phyloP scores from a whole-genome alignment of 2,888 invertebrate genomes.

The Rhamphomyia laevipes region DNA sequence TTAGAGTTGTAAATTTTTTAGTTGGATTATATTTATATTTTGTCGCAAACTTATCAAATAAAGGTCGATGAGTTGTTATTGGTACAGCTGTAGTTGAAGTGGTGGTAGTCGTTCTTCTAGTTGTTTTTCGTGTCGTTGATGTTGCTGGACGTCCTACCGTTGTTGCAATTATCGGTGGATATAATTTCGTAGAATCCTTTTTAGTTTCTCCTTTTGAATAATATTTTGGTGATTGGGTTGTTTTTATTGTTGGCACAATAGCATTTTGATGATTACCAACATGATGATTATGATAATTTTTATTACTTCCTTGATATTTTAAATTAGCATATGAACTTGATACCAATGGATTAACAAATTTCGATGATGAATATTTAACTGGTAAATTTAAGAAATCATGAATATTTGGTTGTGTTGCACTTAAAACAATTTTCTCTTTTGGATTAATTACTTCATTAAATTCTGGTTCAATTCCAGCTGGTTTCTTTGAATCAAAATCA shows the following conservation, averaged over 20 bases:
- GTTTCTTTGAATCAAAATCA: constrained; percentile 46
- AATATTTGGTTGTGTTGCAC: constrained; percentile 49
- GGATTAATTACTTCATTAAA: constrained; percentile 35
- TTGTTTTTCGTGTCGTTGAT: constrained; percentile 6
- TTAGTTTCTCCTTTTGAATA: constrained; percentile 16
- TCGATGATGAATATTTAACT: constrained; percentile 53
- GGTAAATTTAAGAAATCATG: constrained; percentile 58
- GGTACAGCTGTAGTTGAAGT: constrained; percentile 23
- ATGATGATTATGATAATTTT: constrained; percentile 31
- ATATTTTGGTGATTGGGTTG: constrained; percentile 25
- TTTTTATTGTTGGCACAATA: constrained; percentile 21
- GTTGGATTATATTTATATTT: constrained; percentile 12
- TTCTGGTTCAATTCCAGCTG: constrained; percentile 35
- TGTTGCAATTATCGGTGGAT: constrained; percentile 18
- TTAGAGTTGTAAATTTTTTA: constrained; percentile 9
- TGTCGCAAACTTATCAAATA: too few species aligned
- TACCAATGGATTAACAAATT: constrained; percentile 56
- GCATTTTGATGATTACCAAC: constrained; percentile 33
- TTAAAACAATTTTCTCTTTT: constrained; percentile 47
- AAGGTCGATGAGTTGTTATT: constrained; percentile 11
- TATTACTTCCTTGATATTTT: constrained; percentile 53
- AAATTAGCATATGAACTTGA: constrained; percentile 61
- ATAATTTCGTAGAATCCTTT: constrained; percentile 16
- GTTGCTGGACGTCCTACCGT: constrained; percentile 14
- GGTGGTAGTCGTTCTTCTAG: constrained; percentile 11